Base-by-base conservation (phyloP, 2,113 vertebrate genomes). In the Suncus etruscus region DNA sequence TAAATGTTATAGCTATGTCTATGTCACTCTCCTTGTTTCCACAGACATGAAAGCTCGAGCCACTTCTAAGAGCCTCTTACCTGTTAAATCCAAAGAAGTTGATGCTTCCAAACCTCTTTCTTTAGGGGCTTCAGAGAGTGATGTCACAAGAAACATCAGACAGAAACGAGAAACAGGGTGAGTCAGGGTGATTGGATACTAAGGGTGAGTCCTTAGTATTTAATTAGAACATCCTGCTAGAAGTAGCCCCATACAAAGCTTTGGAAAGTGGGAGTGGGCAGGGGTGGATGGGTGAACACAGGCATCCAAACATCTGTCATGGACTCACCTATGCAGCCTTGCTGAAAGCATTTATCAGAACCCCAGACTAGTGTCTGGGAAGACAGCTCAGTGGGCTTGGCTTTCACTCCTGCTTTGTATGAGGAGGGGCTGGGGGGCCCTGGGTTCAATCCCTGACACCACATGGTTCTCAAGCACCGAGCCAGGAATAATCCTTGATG, bases 91-190 rank as follows among this genome's bases (percentile, higher is more conserved):
- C 83, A 87, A 91, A 86, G 96, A 97, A 16, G 14, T 88, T 0
- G 94, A 96, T 31, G 82, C 89, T 86, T 91, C 32, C 79, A 94
- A 83, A 82, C 79, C 89, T 51, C 96, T 95, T 32, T 76, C 81
- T 86, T 94, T 95, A n/a, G 95, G 75, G 7, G 0, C 84, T 79
- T 89, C 96, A 58, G 96, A 75, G 0, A 89, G 91, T 31, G 91
- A 93, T 51, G 48, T 94, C 70, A 93, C 92, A 65, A 98, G 97
- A 96, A 92, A 79, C 54, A 75, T 91, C 84, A 97, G 94, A 50
- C 84, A 89, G 20, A 95, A 96, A 97, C 97, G 97, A 95, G 92
- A 96, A 63, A 93, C 80, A 27, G 88, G 95, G 94, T 95, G 94
- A 86, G 48, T 80, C 48, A 20, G 14, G 39, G 39, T 3, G 39